Base-by-base conservation (phyloP, 2,797 vertebrate genomes). In the Bucorvus abyssinicus region DNA sequence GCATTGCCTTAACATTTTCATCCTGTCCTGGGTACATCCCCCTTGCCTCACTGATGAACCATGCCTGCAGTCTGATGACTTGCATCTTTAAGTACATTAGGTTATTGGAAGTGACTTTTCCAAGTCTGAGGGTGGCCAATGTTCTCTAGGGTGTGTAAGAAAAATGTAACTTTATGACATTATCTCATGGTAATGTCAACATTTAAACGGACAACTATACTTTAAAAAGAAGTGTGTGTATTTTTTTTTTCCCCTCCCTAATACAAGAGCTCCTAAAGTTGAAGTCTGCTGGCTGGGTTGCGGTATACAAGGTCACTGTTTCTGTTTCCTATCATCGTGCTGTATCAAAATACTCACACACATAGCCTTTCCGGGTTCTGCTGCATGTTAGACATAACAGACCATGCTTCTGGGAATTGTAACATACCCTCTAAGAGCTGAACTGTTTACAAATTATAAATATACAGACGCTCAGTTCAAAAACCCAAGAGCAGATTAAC, bases 341-440 rank as follows among this genome's bases (percentile, higher is more conserved):
- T 93, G 29, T 85, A 91, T 93, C 89, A 81, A 83, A 95, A 96
- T 90, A 89, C 74, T 89, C 71, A 1, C 87, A 93, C 89, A 75
- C 91, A 60, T 82, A 69, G 65, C 93, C 89, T 86, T 94, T 77
- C 97, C 96, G 97, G 96, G 93, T 96, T 97, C 97, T 98, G 96
- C 83, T 98, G 97, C 98, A 47, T 97, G 98, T 99, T 98, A 98
- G 98, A 98, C 97, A 97, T 98, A 98, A 98, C 98, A 99, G 98
- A 98, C 97, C 96, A 70, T 89, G 95, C 97, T 98, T 98, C 98
- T 98, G 98, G 98, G 98, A 98, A 98, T 97, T 98, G 97, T 98
- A 98, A 98, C 98, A 97, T 97, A 97, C 98, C 98, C 98, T 98
- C 92, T 29, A 94, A 97, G 95, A 96, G 97, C 97, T 82, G 89